A percentile compares a stretch with the other conserved stretches of the same genome.
phyloP scores from a whole-genome alignment of 2,797 vertebrate genomes.

The Lophotriccus pileatus region DNA sequence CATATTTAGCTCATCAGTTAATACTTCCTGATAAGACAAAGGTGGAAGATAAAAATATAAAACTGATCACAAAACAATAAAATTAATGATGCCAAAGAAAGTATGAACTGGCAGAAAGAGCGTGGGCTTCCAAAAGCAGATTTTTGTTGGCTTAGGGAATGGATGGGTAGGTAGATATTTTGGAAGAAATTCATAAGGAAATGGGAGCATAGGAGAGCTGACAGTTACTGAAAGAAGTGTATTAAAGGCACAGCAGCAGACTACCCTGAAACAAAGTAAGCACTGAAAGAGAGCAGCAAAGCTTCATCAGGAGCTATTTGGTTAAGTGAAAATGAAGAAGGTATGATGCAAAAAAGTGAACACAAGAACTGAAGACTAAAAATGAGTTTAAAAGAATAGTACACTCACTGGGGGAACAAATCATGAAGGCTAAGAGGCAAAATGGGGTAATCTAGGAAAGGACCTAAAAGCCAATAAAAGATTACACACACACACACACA shows the following conservation, averaged over 20 bases:
- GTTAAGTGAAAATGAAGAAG: neutral
- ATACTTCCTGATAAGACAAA: neutral
- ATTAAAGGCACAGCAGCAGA: neutral
- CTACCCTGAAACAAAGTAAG: neutral
- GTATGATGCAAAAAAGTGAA: neutral
- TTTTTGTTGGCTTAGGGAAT: neutral
- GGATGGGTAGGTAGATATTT: neutral
- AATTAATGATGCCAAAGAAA: neutral
- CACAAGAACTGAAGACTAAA: neutral
- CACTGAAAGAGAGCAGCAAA: neutral
- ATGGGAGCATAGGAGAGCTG: neutral
- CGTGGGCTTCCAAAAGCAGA: neutral
- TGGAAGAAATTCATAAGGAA: conserved; percentile 24
- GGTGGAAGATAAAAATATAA: neutral
- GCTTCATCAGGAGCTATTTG: neutral
- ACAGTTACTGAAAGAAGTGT: neutral
- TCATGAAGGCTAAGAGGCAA: neutral
- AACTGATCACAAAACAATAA: neutral
- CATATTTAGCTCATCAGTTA: neutral
- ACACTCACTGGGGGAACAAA: neutral
- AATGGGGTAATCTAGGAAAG: neutral
- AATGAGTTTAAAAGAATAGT: neutral
- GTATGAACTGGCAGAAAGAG: neutral
- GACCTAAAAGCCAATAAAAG: neutral
- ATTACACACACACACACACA: neutral